Percentiles rank a stretch among this genome's conserved stretches.
phyloP scores from a whole-genome alignment of 2,888 invertebrate species.

The Charanyca ferruginea region DNA sequence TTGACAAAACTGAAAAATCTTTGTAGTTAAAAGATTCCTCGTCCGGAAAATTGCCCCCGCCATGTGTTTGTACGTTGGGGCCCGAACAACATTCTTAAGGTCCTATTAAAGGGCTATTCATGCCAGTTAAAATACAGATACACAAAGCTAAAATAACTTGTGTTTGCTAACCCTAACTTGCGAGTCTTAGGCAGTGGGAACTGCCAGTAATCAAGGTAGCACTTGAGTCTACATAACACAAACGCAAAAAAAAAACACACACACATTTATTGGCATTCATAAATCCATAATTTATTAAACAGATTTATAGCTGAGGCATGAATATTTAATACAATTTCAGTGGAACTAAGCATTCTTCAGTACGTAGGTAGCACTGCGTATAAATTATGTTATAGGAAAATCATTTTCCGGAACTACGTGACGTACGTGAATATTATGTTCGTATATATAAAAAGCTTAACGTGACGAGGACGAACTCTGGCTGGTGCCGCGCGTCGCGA shows the following conservation, averaged over 20 bases:
- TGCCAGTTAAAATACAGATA: constrained; percentile 1
- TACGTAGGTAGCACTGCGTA: constrained; percentile 7
- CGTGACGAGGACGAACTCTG: constrained; percentile 33
- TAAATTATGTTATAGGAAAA: constrained; percentile 42
- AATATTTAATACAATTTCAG: constrained; percentile 44
- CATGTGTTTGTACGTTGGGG: not conserved
- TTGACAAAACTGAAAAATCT: not conserved
- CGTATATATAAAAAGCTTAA: constrained; percentile 45
- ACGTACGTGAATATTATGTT: constrained; percentile 31
- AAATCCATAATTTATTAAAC: constrained; percentile 14
- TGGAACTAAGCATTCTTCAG: constrained; percentile 20
- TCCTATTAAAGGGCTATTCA: constrained; percentile 12
- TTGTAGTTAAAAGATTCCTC: constrained; percentile 4
- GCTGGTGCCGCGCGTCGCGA: constrained; percentile 45
- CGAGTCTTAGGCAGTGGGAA: not conserved
- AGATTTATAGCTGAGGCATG: constrained; percentile 39
- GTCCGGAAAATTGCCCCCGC: constrained; percentile 21
- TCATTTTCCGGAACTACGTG: constrained; percentile 51
- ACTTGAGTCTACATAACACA: too few relatives aligned
- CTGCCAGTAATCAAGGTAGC: not conserved
- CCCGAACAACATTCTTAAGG: constrained; percentile 24
- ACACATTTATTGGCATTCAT: constrained; percentile 10
- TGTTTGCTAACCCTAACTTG: not conserved
- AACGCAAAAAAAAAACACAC: not conserved
- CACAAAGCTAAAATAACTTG: not conserved